Percentiles rank a stretch among this genome's conserved stretches.
These are phyloP conservation scores for Podarcis lilfordi DNA, from an alignment of 2,797 vertebrate species.

Conservation along the genomic window DNA sequence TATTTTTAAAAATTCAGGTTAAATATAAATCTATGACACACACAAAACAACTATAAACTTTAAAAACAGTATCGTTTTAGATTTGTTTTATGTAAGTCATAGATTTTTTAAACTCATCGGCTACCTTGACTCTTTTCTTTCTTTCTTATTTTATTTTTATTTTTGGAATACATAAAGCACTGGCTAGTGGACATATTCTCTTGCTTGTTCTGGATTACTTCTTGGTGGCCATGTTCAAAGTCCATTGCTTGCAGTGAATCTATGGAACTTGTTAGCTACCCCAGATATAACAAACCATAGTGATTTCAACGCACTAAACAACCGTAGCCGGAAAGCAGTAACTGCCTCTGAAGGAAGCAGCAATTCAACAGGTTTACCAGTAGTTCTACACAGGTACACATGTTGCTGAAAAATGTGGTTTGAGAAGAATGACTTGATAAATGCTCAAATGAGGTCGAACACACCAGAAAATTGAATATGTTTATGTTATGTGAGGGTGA, in stretches of 20 bases:
- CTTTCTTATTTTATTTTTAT: too few relatives aligned
- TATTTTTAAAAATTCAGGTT: too few relatives aligned
- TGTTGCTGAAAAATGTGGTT: neutral
- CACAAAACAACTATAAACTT: too few relatives aligned
- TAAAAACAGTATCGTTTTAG: too few relatives aligned
- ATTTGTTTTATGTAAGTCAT: too few relatives aligned
- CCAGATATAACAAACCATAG: neutral
- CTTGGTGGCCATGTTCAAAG: neutral
- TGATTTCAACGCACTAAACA: neutral
- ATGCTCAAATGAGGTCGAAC: neutral
- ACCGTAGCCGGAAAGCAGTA: neutral
- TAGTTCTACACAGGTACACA: neutral
- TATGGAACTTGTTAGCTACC: neutral
- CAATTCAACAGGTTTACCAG: neutral
- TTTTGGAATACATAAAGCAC: too few relatives aligned
- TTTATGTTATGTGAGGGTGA: neutral
- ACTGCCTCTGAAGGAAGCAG: neutral
- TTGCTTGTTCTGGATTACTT: neutral
- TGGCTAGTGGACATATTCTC: too few relatives aligned
- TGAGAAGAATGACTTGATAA: neutral
- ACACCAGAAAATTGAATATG: neutral
- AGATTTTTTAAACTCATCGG: too few relatives aligned
- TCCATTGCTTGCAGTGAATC: neutral
- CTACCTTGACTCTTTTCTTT: too few relatives aligned
- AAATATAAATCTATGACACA: too few relatives aligned